Evolutionary conservation across 1,140 invertebrate genomes (phyloP).

Genomic region (Medauroidea extradentata): DNA sequence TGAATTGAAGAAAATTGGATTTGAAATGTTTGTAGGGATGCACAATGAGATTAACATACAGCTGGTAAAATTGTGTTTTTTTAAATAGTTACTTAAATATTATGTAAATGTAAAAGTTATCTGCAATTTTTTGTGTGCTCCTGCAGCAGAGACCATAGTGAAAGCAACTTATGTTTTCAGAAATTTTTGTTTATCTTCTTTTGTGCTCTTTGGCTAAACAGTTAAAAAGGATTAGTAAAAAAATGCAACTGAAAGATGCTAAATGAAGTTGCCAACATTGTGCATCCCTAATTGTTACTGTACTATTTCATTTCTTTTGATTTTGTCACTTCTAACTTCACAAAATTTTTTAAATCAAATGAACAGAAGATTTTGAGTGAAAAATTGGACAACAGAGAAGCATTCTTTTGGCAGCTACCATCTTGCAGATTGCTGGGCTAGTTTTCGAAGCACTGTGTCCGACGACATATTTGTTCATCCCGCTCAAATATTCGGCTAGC

Average conservation of each 20-base stretch:
- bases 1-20: no score
- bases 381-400: no score
- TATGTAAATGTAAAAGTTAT: neutral
- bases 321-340: no score
- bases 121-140: neutral
- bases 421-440: neutral
- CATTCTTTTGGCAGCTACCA: neutral
- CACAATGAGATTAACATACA: constrained; percentile 5
- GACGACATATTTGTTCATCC: no score
- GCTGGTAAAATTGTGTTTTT: neutral
- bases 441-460: neutral
- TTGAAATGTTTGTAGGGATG: neutral
- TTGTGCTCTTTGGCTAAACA: neutral
- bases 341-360: no score
- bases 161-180: constrained; percentile 1
- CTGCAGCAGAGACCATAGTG: constrained; percentile 11
- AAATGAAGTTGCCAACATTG: constrained; percentile 14
- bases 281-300: constrained; percentile 18
- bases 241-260: no score
- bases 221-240: neutral
- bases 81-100: neutral
- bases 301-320: neutral
- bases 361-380: no score
- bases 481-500: no score
- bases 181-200: neutral